phyloP scores from a whole-genome alignment of 2,888 invertebrate species.

The Operophtera brumata region DNA sequence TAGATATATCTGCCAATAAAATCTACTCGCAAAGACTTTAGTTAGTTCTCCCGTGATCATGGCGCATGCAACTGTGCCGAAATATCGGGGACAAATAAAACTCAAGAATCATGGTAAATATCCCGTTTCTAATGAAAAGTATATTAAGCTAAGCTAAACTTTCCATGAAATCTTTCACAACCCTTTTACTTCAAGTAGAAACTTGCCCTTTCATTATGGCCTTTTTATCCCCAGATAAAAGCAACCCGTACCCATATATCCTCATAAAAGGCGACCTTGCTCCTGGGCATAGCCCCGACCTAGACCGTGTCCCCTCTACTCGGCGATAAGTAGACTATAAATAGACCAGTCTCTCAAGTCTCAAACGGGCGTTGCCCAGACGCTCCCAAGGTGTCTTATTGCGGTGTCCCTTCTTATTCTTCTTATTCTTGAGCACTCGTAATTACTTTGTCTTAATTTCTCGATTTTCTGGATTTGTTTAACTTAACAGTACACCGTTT shows the following conservation, averaged over 20 bases:
- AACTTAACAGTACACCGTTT: no score
- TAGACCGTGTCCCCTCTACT: constrained; percentile 40
- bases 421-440: neutral
- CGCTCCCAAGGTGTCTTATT: constrained; percentile 3
- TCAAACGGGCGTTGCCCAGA: constrained; percentile 42
- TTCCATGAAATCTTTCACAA: no score
- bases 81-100: no score
- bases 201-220: constrained; percentile 25
- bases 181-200: no score
- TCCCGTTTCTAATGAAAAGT: no score
- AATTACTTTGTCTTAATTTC: neutral
- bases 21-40: no score
- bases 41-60: no score
- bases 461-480: no score
- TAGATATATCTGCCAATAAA: no score
- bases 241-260: constrained; percentile 9
- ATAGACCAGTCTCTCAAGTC: constrained; percentile 41
- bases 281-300: constrained; percentile 40
- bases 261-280: constrained; percentile 38
- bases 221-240: constrained; percentile 26
- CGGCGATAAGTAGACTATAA: constrained; percentile 40
- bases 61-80: no score
- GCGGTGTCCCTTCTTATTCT: neutral
- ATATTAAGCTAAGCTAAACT: no score
- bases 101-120: no score